Conservation (phyloP, 2,113 vertebrate species). For the Nesospiza acunhae region DNA sequence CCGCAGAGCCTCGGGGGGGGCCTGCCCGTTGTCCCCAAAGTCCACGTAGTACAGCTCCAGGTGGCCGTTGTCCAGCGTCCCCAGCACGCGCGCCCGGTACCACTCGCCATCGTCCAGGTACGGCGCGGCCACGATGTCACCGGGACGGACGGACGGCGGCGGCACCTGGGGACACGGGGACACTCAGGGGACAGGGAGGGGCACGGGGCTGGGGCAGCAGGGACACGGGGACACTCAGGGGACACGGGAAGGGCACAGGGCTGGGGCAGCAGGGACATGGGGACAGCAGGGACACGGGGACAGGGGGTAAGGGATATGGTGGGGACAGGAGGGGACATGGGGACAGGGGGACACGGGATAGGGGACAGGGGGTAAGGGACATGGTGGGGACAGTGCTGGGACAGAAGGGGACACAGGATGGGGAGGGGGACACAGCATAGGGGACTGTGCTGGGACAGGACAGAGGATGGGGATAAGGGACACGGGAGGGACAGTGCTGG, state of each 20-base stretch:
- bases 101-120: slow-evolving; percentile 74
- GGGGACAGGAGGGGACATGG: too few relatives aligned
- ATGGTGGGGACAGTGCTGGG: too few relatives aligned
- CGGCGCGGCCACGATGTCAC: slow-evolving; percentile 88
- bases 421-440: too few relatives aligned
- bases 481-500: neutral
- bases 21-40: slow-evolving; percentile 86
- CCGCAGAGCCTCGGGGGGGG: slow-evolving; percentile 72
- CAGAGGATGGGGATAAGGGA: too few relatives aligned
- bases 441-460: neutral
- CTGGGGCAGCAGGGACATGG: too few relatives aligned
- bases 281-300: too few relatives aligned
- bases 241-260: too few relatives aligned
- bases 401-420: neutral
- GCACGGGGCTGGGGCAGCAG: neutral
- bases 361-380: too few relatives aligned
- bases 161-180: slow-evolving; percentile 59
- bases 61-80: slow-evolving; percentile 73
- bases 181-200: neutral
- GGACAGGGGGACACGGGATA: too few relatives aligned
- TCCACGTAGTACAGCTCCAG: slow-evolving; percentile 89
- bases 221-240: too few relatives aligned
- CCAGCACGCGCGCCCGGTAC: slow-evolving; percentile 86
- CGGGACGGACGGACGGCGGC: slow-evolving; percentile 67
- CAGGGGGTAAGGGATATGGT: too few relatives aligned